phyloP scores from a whole-genome alignment of 92 coral and sea anemone genomes.

The Heliopora coerulea region DNA sequence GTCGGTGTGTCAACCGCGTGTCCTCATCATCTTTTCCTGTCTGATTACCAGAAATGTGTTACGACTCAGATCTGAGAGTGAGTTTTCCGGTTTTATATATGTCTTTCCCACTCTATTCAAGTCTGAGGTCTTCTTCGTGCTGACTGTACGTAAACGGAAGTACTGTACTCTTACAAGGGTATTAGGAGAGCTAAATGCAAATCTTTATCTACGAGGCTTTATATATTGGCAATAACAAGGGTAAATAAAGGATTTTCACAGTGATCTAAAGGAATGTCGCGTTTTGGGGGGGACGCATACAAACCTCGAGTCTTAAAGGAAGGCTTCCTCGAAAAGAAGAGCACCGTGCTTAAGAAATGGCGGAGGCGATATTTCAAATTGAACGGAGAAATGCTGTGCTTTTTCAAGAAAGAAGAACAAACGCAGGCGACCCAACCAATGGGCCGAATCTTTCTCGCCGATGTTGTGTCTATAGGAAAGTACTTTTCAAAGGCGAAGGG shows the following conservation, averaged over 20 bases:
- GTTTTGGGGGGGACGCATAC: neutral
- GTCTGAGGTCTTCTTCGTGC: no score
- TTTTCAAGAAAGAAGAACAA: slow-evolving; percentile 90
- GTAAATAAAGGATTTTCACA: neutral
- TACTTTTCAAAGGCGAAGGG: slow-evolving; percentile 72
- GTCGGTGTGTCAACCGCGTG: no score
- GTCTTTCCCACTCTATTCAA: no score
- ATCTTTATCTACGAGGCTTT: no score
- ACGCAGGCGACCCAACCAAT: slow-evolving; percentile 72
- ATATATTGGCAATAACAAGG: no score
- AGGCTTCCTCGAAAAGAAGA: slow-evolving; percentile 77
- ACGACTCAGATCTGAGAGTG: no score
- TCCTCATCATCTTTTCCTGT: no score
- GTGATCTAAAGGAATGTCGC: slow-evolving; percentile 1
- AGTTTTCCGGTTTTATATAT: no score
- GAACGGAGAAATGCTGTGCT: slow-evolving; percentile 80
- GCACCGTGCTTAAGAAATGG: slow-evolving; percentile 87
- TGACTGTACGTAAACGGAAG: no score
- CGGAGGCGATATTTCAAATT: slow-evolving; percentile 74
- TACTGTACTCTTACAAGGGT: no score
- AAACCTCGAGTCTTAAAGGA: slow-evolving; percentile 65
- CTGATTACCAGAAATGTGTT: no score
- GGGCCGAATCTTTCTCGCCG: slow-evolving; percentile 86
- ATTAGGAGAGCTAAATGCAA: no score
- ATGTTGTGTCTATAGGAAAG: slow-evolving; percentile 70